Evolutionary conservation across 2,888 invertebrate species (phyloP).

Genomic region (Drosophila setosimentum): DNA sequence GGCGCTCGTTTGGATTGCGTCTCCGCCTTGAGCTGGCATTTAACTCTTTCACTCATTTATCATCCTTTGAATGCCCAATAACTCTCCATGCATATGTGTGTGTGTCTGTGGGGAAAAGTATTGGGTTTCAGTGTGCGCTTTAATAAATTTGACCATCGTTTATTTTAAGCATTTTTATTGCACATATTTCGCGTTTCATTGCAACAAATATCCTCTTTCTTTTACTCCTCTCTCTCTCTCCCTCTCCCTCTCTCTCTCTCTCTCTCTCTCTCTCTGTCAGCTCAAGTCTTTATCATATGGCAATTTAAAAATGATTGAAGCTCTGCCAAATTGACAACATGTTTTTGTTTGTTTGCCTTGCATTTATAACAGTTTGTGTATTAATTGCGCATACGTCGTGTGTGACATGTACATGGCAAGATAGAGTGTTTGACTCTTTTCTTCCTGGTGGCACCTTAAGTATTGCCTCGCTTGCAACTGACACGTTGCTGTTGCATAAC

Average conservation of each 20-base stretch:
- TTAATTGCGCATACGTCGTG: conserved; percentile 72
- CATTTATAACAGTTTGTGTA: conserved; percentile 53
- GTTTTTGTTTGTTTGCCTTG: conserved; percentile 33
- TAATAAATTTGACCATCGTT: conserved; percentile 60
- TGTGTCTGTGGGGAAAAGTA: conserved; percentile 20
- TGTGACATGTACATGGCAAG: conserved; percentile 37
- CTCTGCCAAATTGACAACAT: conserved; percentile 27
- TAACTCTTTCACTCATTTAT: conserved; percentile 77
- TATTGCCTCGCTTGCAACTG: conserved; percentile 23
- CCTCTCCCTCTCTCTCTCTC: too few relatives aligned
- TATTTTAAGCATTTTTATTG: conserved; percentile 73
- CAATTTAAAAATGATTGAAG: conserved; percentile 61
- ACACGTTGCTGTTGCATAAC: conserved; percentile 49
- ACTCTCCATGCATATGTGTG: conserved; percentile 27
- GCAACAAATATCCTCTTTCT: conserved; percentile 46
- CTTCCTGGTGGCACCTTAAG: conserved; percentile 23
- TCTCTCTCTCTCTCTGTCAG: conserved; percentile 9
- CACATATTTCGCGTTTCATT: conserved; percentile 68
- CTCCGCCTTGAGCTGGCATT: conserved; percentile 57
- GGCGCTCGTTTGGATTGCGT: conserved; percentile 63
- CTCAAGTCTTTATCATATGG: conserved; percentile 68
- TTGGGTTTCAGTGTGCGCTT: conserved; percentile 35
- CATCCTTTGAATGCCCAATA: conserved; percentile 66
- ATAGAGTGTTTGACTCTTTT: conserved; percentile 1
- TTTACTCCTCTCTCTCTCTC: neutral